A percentile compares a stretch with the other conserved stretches of the same genome.
Evolutionary conservation across 2,113 vertebrate genomes (phyloP).

Genomic region (Pelmatolapia mariae): DNA sequence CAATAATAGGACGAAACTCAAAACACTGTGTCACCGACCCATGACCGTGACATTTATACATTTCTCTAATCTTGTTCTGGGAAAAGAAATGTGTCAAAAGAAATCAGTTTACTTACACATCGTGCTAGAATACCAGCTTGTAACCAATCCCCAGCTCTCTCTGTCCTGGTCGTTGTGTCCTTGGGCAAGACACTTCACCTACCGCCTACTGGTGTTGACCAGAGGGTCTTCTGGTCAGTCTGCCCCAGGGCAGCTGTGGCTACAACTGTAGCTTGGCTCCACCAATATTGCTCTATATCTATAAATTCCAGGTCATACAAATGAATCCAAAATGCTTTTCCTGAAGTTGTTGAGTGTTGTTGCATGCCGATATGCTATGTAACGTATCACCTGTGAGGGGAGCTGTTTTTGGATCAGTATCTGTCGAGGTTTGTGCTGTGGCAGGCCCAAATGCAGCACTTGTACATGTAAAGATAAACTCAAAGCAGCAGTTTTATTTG

Average conservation of each 20-base stretch:
- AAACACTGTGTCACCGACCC: not conserved
- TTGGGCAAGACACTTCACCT: not conserved
- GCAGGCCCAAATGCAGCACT: not conserved
- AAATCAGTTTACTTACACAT: not conserved
- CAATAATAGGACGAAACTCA: accelerated
- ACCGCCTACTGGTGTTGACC: accelerated
- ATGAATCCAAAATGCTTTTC: not conserved
- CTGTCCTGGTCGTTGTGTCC: not conserved
- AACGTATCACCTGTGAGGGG: not conserved
- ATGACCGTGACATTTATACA: not conserved
- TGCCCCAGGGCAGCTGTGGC: not conserved
- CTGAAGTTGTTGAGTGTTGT: not conserved
- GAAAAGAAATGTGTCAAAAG: not conserved
- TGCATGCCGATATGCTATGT: not conserved
- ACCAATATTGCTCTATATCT: not conserved
- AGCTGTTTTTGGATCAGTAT: not conserved
- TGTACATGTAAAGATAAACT: not conserved
- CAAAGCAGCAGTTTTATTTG: not conserved
- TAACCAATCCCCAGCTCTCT: accelerated
- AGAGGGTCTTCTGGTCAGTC: not conserved
- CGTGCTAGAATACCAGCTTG: not conserved
- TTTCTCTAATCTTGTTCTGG: not conserved
- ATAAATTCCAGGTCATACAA: not conserved
- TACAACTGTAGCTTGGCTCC: not conserved
- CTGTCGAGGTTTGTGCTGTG: not conserved